Evolutionary conservation across 2,888 invertebrate species (phyloP), one percentile per base, ranked within the genome.

Genomic region (Sphaerophoria taeniata): DNA sequence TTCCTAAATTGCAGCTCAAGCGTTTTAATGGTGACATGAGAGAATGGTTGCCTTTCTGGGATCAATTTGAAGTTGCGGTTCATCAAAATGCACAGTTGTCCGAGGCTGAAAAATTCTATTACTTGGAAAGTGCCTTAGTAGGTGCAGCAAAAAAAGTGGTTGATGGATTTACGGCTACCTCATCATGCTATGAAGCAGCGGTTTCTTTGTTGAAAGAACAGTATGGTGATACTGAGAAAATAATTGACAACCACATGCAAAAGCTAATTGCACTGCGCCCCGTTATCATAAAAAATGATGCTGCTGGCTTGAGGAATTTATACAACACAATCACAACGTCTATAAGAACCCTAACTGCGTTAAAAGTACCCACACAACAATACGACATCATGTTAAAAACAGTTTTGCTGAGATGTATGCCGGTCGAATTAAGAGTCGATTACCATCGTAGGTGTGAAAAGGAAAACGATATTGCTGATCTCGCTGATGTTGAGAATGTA

Each of bases 261-360:
- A 51, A 60, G n/a, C 61, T 73, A 1, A 53, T 73, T n/a, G 39
- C 24, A 43, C 39, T 73, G 0, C 61, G 61, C 24, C 61, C 72
- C 2, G 61, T 73, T 14, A 9, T n/a, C n/a, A n/a, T n/a, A n/a
- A n/a, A n/a, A n/a, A n/a, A n/a, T n/a, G n/a, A n/a, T n/a, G n/a
- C n/a, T 31, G 61, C 11, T 53, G 72, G 39, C 3, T 39, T 73
- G 53, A 16, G 72, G 7, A 53, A n/a, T 53, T 33, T 60, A 14
- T 74, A 74, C 36, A 74, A 74, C 39, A 58, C 58, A 45, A 45
- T 67, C 11, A 74, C 56, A 31, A 58, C 56, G 4, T 74, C 65
- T 9, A 65, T 55, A 45, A 53, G 55, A 53, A 55, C 73, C 14
- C 47, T 73, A 31, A 47, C 55, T n/a, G 47, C 65, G 14, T 74